phyloP scores from a whole-genome alignment of 2,797 vertebrate genomes.

The Rousettus madagascariensis region DNA sequence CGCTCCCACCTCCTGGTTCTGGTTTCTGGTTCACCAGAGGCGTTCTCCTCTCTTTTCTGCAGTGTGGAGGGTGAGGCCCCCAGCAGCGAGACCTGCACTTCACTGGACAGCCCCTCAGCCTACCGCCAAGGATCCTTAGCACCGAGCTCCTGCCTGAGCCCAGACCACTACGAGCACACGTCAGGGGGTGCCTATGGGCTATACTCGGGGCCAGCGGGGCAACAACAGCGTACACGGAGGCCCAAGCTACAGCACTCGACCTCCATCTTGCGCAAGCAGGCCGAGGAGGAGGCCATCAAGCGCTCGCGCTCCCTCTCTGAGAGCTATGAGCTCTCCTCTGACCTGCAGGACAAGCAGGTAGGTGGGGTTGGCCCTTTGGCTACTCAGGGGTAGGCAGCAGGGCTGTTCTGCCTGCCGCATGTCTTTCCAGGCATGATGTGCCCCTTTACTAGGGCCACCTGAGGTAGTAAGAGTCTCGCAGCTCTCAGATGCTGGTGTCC shows the following conservation, averaged over 20 bases:
- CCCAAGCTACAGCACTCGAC: constrained; percentile 96
- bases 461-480: too few species aligned
- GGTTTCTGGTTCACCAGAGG: not conserved
- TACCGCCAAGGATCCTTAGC: constrained; percentile 92
- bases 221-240: constrained; percentile 90
- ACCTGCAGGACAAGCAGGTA: constrained; percentile 95
- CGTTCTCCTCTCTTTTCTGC: constrained; percentile 43
- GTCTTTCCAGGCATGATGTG: not conserved
- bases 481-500: too few species aligned
- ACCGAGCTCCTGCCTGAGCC: constrained; percentile 92
- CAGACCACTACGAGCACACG: constrained; percentile 92
- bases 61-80: constrained; percentile 96
- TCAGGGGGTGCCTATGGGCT: constrained; percentile 89
- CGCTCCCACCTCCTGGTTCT: not conserved
- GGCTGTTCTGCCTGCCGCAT: not conserved
- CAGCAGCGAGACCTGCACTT: constrained; percentile 89
- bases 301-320: constrained; percentile 96
- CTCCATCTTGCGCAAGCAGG: constrained; percentile 97
- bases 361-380: not conserved
- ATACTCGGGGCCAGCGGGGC: constrained; percentile 89
- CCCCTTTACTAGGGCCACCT: not conserved
- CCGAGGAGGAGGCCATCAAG: constrained; percentile 98
- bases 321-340: constrained; percentile 99
- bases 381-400: too few species aligned
- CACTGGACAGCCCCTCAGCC: constrained; percentile 90